Evolutionary conservation across 1,140 invertebrate genomes (phyloP), one percentile per base, ranked within the genome.

Genomic region (Solenopsis invicta): DNA sequence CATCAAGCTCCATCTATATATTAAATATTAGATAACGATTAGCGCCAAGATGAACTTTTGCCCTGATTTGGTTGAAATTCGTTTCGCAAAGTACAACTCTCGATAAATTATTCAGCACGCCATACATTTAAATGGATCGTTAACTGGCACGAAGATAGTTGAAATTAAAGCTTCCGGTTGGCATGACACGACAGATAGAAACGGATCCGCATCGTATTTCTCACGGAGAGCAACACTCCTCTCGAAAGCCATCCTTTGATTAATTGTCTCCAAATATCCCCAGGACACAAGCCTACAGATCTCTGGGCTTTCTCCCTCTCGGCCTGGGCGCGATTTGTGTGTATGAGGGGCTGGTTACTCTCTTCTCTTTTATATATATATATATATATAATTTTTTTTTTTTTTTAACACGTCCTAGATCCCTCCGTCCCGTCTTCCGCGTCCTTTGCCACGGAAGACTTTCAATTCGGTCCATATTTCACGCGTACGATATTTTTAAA

Each of bases 201-300:
- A 91, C 86, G 75, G 69, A 90, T 87, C 89, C 92, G 91, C 92
- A 87, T 94, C 91, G 90, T 91, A 93, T 93, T 94, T 94, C 93
- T 94, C 93, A 94, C 93, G 93, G 29, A 29, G 29, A 91, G 88
- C 34, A 69, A n/a, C 87, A 89, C 90, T 91, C 84, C 89, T 93
- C 88, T 88, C 91, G 59, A 67, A 67, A 88, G 88, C 85, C 86
- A 88, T 91, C 88, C 87, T 93, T 91, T 94, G 94, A 94, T 94
- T 93, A 94, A 94, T 94, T 90, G 92, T 93, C 89, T 87, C 72
- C 69, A 81, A 88, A 87, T 89, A 89, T 89, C 74, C 61, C 67
- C 59, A 72, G 88, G 78, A 89, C 88, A 69, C 62, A 86, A 75
- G 74, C 41, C 54, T 48, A 80, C 84, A 89, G 78, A 59, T 86